phyloP scores from a whole-genome alignment of 2,888 invertebrate genomes.

The Drosophila quinaria region DNA sequence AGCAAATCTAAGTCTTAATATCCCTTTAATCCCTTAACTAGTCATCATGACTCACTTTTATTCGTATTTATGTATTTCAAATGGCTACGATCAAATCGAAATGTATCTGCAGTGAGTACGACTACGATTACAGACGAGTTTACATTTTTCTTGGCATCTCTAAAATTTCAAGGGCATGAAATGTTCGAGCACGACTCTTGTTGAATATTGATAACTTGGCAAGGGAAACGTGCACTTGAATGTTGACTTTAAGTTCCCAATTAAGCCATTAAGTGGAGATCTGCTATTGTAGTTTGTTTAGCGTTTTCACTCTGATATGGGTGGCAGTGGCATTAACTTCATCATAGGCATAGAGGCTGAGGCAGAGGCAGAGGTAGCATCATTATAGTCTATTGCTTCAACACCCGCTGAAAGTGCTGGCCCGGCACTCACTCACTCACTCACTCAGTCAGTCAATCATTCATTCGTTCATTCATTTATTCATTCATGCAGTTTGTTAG shows the following conservation, averaged over 20 bases:
- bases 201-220: slow-evolving; percentile 17
- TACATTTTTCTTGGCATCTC: neutral
- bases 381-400: slow-evolving; percentile 36
- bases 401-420: slow-evolving; percentile 63
- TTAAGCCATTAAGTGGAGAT: slow-evolving; percentile 67
- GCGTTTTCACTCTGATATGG: slow-evolving; percentile 59
- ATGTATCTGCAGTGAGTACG: neutral
- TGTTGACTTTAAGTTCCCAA: slow-evolving; percentile 42
- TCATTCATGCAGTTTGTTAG: slow-evolving; percentile 76
- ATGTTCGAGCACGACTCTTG: slow-evolving; percentile 5
- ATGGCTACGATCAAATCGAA: neutral
- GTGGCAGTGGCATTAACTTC: slow-evolving; percentile 38
- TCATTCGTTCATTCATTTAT: slow-evolving; percentile 51
- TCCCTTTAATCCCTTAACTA: too few species aligned
- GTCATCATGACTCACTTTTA: too few species aligned
- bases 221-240: slow-evolving; percentile 46
- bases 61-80: slow-evolving; percentile 9
- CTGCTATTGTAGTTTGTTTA: slow-evolving; percentile 60
- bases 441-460: slow-evolving; percentile 61
- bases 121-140: neutral
- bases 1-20: too few species aligned
- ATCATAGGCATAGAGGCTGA: slow-evolving; percentile 25
- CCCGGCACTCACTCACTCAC: slow-evolving; percentile 47
- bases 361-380: slow-evolving; percentile 9
- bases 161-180: slow-evolving; percentile 12